These are phyloP conservation scores for Serrognathus titanus DNA, from an alignment of 2,888 invertebrate genomes.

Conservation along the genomic window DNA sequence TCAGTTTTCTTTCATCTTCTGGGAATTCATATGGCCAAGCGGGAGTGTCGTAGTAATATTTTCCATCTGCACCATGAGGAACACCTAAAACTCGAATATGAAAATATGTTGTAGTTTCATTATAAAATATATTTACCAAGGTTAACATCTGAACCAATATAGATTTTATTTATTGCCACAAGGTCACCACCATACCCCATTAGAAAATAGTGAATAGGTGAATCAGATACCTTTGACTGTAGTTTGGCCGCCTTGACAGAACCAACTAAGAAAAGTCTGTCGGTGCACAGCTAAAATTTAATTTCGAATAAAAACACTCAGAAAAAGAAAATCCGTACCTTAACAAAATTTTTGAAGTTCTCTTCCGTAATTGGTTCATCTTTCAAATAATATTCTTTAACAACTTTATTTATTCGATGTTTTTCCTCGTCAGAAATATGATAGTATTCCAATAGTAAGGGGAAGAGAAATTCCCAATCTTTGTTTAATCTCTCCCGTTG, in stretches of 20 bases:
- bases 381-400: constrained; percentile 35
- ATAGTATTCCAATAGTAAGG: constrained; percentile 34
- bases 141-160: too few relatives aligned
- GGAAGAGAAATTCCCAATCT: constrained; percentile 35
- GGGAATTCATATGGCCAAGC: not conserved
- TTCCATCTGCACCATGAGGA: constrained; percentile 8
- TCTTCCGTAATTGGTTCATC: constrained; percentile 27
- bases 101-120: not conserved
- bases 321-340: constrained; percentile 48
- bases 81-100: constrained; percentile 1
- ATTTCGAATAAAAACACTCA: constrained; percentile 53
- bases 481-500: constrained; percentile 45
- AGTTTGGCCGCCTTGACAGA: constrained; percentile 31
- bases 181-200: constrained; percentile 6
- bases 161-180: too few relatives aligned
- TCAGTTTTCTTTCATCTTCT: constrained; percentile 6
- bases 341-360: constrained; percentile 30
- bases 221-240: constrained; percentile 38
- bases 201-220: constrained; percentile 55
- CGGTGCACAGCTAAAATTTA: constrained; percentile 3
- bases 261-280: constrained; percentile 51
- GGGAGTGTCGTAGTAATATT: constrained; percentile 7
- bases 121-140: too few relatives aligned
- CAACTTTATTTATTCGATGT: constrained; percentile 17
- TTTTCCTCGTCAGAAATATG: constrained; percentile 32